Base-by-base conservation (phyloP, 1,140 invertebrate species). In the Lanistes nyassanus region DNA sequence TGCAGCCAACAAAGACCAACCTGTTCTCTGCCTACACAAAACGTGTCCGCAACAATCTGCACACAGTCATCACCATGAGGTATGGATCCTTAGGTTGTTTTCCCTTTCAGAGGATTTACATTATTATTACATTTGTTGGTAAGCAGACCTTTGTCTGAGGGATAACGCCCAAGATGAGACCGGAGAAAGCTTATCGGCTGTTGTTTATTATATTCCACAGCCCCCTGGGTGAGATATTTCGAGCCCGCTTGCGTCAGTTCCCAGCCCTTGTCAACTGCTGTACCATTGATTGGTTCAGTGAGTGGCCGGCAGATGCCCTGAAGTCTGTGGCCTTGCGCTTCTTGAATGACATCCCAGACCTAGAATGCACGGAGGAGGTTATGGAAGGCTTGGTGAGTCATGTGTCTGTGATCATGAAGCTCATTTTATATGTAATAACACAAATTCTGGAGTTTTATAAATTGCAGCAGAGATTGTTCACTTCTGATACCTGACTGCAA, bases 1-100 rank as follows among this genome's bases (percentile, higher is more conserved):
- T 94, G 13, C 87, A 91, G 5, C 91, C 94, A 0, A 95, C 94
- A 9, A 94, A 93, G 82, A 93, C 93, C 2, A 96, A 96, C 90
- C 87, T 97, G 2, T 96, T 95, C 85, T 93, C 94, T 60, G 94
- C 91, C 85, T 97, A 96, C 81, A 95, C 96, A 42, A 93, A 93
- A 78, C 91, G 94, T 72, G 94, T 96, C 4, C 89, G 94, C 31
- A 93, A 92, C 74, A 94, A 95, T 89, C 90, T 97, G 6, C 95
- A 96, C 85, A 91, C 96, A 4, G 94, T 96, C 64, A 92, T 96
- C 23, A 95, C 94, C 62, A 96, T 96, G 95, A 96, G 95, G 90
- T 95, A 93, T 6, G 67, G 42, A 47, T 13, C 19, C 19, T 47
- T 39, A 4, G 31, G n/a, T 26, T 53, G 0, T 11, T 34, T 23